Base-by-base conservation (phyloP, 35 echinoderm and acorn worm genomes). In the Diadema setosum region DNA sequence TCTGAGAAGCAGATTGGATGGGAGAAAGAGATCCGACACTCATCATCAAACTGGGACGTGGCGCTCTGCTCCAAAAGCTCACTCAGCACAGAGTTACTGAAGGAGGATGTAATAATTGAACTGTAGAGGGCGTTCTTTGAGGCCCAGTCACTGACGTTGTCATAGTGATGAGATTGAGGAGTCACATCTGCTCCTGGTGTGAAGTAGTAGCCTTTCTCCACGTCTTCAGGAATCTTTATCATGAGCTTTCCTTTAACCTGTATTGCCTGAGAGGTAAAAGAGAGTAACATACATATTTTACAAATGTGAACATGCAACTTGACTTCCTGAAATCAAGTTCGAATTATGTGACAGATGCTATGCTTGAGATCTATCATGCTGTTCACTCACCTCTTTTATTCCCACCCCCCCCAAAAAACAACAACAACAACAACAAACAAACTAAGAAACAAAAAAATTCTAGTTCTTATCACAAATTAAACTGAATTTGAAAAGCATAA, bases 41-140 rank as follows among this genome's bases (percentile, higher is more conserved):
- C 73, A 26, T 78, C 73, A 21, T 42, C 35, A 21, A 15, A 44
- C 2, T 33, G 40, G 21, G 73, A 78, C 73, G 73, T 21, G 5
- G 35, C n/a, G 40, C 73, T 41, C 33, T 21, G 33, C 27, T 67
- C 63, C 11, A 67, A 67, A 4, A 78, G 73, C 11, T 78, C 73
- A 3, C 11, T 36, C 35, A 78, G 9, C 16, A 78, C 69, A n/a
- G 33, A 35, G 73, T 78, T 78, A 36, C 36, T 44, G 40, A 78
- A 78, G 11, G 73, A 78, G 3, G 73, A 78, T 15, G 73, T 41
- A 44, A 78, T 78, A 21, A 78, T 78, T 41, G 73, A 78, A 20
- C 39, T 78, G 73, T 78, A 78, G 2, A 78, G 73, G 73, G 73
- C 73, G 40, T 78, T 44, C 73, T 78, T 78, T 41, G 20, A 35